Conservation (phyloP, 2,888 invertebrate genomes). For the Pardosa pseudoannulata region DNA sequence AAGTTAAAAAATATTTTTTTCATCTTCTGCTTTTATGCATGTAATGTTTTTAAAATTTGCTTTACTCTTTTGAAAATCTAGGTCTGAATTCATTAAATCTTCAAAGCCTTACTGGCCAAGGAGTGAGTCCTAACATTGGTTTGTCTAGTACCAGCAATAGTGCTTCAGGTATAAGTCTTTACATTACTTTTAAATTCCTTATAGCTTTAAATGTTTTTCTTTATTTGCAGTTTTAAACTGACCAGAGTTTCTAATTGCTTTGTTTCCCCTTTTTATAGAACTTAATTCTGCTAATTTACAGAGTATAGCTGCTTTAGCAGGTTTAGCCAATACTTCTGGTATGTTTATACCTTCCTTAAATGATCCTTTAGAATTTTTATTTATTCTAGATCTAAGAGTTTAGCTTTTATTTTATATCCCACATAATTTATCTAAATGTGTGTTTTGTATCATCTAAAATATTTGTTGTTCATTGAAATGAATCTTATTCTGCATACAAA, state of each 20-base stretch:
- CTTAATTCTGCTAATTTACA: constrained; percentile 80
- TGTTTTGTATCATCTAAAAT: too few relatives aligned
- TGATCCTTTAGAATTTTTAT: too few relatives aligned
- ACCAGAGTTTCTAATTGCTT: not conserved
- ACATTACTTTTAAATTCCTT: too few relatives aligned
- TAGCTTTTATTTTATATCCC: too few relatives aligned
- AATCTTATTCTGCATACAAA: too few relatives aligned
- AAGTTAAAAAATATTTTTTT: too few relatives aligned
- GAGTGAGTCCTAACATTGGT: constrained; percentile 76
- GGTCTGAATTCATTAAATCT: constrained; percentile 77
- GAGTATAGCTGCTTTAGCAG: constrained; percentile 83
- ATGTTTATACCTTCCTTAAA: too few relatives aligned
- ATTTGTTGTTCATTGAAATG: too few relatives aligned
- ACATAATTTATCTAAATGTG: too few relatives aligned
- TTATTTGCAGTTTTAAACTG: too few relatives aligned
- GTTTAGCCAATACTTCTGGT: constrained; percentile 79
- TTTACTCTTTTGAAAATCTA: constrained; percentile 73
- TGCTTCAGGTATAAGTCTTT: constrained; percentile 40
- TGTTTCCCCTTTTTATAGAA: constrained; percentile 59
- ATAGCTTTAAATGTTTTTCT: too few relatives aligned
- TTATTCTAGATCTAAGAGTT: too few relatives aligned
- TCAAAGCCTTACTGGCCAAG: constrained; percentile 75
- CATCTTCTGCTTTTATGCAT: not conserved
- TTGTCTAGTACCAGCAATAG: constrained; percentile 69
- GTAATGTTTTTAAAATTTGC: not conserved